Conservation (phyloP, 2,797 vertebrate genomes). For the Gymnothorax javanicus region DNA sequence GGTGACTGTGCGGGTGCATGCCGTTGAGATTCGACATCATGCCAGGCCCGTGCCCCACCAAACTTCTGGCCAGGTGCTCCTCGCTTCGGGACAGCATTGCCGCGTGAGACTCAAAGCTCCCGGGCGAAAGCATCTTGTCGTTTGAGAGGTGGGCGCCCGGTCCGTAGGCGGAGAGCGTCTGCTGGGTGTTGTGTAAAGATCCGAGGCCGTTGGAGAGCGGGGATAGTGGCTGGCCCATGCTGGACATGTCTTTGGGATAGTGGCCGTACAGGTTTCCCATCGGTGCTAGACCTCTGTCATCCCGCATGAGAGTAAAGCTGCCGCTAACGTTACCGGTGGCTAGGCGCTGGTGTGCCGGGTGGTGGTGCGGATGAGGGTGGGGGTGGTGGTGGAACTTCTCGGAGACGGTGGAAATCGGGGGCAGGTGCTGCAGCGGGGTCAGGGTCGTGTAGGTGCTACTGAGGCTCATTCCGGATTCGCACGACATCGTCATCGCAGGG, state of each 20-base stretch:
- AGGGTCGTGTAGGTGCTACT: constrained; percentile 94
- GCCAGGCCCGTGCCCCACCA: constrained; percentile 82
- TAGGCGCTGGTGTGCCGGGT: constrained; percentile 82
- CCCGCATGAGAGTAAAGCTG: constrained; percentile 93
- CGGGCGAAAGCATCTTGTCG: constrained; percentile 91
- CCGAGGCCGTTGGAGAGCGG: constrained; percentile 89
- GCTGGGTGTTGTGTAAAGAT: constrained; percentile 88
- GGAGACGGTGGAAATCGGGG: constrained; percentile 91
- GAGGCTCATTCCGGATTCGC: constrained; percentile 89
- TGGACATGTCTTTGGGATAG: constrained; percentile 93
- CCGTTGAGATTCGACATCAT: constrained; percentile 87
- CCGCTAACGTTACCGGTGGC: constrained; percentile 88
- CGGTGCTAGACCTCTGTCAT: constrained; percentile 87
- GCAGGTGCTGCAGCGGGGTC: constrained; percentile 93
- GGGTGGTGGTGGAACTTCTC: constrained; percentile 89
- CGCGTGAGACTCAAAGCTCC: constrained; percentile 91
- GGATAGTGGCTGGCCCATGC: constrained; percentile 91
- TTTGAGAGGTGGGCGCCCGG: constrained; percentile 83
- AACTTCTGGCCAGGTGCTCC: constrained; percentile 86
- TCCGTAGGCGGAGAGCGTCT: constrained; percentile 85
- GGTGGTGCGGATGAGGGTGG: constrained; percentile 74
- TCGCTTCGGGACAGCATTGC: constrained; percentile 89
- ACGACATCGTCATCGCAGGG: constrained; percentile 93
- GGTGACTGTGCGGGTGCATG: constrained; percentile 84
- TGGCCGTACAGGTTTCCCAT: constrained; percentile 93